Evolutionary conservation across 2,113 vertebrate genomes (phyloP).

Genomic region (Pyrgilauda ruficollis): DNA sequence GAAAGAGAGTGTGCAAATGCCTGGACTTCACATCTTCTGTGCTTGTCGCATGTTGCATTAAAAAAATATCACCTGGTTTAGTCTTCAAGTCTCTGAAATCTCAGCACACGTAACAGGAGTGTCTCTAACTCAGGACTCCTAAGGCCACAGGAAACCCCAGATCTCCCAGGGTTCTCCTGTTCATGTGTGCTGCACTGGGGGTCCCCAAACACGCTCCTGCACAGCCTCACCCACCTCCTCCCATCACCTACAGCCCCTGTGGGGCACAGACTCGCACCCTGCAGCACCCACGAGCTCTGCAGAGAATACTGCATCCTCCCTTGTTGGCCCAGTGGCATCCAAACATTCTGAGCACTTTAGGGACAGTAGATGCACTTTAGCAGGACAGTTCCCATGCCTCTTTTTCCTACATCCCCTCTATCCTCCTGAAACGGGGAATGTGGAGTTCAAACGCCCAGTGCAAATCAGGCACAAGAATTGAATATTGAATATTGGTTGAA

Average conservation of each 20-base stretch:
- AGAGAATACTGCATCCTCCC: background rate
- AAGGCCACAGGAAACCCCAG: background rate
- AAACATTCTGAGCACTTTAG: background rate
- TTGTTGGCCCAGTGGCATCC: accelerated
- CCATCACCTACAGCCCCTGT: accelerated
- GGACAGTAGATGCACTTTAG: background rate
- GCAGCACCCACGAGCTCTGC: background rate
- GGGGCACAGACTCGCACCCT: background rate
- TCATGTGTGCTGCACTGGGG: background rate
- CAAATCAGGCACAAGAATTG: background rate
- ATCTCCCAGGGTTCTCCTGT: background rate
- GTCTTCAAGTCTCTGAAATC: background rate
- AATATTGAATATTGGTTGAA: too few relatives aligned
- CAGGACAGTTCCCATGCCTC: background rate
- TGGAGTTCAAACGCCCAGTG: background rate
- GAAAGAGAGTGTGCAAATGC: accelerated
- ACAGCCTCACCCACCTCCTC: background rate
- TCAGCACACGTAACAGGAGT: accelerated
- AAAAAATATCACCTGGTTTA: background rate
- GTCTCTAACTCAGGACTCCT: background rate
- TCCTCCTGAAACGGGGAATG: background rate
- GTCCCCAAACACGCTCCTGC: accelerated
- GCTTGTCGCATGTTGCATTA: background rate
- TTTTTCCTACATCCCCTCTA: background rate
- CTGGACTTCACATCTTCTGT: background rate